Evolutionary conservation across 2,888 invertebrate species (phyloP).

Genomic region (Pyrrhia umbra): DNA sequence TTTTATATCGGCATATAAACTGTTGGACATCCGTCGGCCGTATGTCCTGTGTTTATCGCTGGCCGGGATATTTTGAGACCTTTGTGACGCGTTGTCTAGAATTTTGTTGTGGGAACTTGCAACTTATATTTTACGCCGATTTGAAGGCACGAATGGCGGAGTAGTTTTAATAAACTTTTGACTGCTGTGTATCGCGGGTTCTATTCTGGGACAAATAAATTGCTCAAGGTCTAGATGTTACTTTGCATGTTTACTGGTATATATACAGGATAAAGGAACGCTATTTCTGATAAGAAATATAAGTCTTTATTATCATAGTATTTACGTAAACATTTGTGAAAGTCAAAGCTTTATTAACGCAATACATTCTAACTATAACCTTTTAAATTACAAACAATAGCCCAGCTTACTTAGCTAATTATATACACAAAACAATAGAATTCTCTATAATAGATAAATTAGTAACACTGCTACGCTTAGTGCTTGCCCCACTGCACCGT

Average conservation of each 20-base stretch:
- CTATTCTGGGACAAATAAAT: no score
- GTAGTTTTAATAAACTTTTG: no score
- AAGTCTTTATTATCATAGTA: no score
- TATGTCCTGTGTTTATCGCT: conserved; percentile 55
- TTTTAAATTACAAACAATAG: neutral
- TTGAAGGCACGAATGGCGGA: no score
- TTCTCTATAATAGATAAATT: conserved; percentile 8
- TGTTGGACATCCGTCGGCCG: conserved; percentile 49
- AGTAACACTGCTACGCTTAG: conserved; percentile 6
- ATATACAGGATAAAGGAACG: no score
- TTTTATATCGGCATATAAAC: conserved; percentile 62
- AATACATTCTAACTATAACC: neutral
- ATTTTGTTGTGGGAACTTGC: conserved; percentile 6
- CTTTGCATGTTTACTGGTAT: no score
- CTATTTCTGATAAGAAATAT: no score
- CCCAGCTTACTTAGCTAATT: conserved; percentile 1
- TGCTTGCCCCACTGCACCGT: conserved; percentile 28
- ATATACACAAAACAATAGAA: conserved; percentile 12
- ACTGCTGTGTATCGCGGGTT: no score
- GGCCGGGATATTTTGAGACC: conserved; percentile 42
- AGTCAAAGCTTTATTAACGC: no score
- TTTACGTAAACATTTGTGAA: no score
- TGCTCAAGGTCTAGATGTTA: no score
- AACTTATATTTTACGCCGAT: no score
- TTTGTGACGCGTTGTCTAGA: conserved; percentile 19